Conservation (phyloP, 2,888 invertebrate species). For the Acronicta aceris region DNA sequence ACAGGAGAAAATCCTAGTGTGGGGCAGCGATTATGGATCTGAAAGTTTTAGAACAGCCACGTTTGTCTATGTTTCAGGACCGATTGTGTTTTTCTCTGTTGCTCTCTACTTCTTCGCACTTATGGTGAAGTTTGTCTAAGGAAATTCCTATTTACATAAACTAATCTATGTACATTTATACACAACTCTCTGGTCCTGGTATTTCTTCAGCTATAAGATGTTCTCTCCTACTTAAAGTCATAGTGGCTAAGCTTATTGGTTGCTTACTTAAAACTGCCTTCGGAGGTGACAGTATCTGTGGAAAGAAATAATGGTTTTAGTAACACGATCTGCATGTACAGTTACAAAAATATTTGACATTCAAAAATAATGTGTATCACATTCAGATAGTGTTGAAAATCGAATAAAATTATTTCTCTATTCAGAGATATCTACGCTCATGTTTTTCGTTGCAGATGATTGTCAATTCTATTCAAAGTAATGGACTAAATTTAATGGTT, state of each 20-base stretch:
- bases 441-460: background rate
- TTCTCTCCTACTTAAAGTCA: constrained; percentile 82
- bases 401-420: background rate
- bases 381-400: background rate
- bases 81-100: too few relatives aligned
- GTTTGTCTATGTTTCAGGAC: too few relatives aligned
- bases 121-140: constrained; percentile 21
- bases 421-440: background rate
- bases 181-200: constrained; percentile 87
- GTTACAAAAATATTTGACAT: background rate
- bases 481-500: too few relatives aligned
- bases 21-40: too few relatives aligned
- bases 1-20: too few relatives aligned
- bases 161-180: constrained; percentile 65
- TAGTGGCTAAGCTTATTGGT: constrained; percentile 66
- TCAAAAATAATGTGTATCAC: background rate
- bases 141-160: constrained; percentile 34
- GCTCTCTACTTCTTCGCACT: too few relatives aligned
- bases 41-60: too few relatives aligned
- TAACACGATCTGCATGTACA: background rate
- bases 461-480: background rate
- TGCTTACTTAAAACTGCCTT: constrained; percentile 70
- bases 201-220: constrained; percentile 86
- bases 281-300: constrained; percentile 75
- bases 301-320: background rate